These are phyloP conservation scores for Sterna hirundo DNA, from an alignment of 2,113 vertebrate species.

Conservation along the genomic window DNA sequence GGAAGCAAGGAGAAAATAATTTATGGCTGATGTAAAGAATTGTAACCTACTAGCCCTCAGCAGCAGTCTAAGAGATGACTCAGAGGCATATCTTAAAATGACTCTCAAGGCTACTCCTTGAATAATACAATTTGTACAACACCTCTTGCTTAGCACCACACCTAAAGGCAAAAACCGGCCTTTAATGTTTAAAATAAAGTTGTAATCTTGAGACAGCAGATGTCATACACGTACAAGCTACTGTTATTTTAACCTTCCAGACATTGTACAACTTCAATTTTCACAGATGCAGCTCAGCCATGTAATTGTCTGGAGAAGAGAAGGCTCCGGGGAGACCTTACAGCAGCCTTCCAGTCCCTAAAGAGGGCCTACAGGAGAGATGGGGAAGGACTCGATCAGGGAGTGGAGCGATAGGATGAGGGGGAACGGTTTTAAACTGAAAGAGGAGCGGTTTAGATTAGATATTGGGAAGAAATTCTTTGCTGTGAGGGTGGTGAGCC, in stretches of 20 bases:
- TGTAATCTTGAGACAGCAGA: not conserved
- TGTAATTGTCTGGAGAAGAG: not conserved
- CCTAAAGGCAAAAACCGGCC: not conserved
- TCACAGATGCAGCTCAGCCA: not conserved
- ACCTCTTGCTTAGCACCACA: not conserved
- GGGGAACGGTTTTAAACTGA: not conserved
- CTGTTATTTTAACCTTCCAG: not conserved
- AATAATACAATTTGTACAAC: not conserved
- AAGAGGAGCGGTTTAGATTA: not conserved
- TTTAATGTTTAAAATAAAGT: not conserved
- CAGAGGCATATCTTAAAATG: not conserved
- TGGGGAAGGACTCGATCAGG: not conserved
- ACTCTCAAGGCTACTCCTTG: not conserved
- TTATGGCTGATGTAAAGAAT: not conserved
- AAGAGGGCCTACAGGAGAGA: not conserved
- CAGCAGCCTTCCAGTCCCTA: not conserved
- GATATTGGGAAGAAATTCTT: not conserved
- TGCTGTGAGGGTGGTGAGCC: not conserved
- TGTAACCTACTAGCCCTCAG: not conserved
- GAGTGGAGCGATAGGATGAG: not conserved
- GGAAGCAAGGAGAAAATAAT: not conserved
- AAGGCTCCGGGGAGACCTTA: not conserved
- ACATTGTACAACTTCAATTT: not conserved
- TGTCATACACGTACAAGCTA: rapidly evolving
- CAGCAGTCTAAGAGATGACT: not conserved